phyloP scores from a whole-genome alignment of 1,140 invertebrate genomes.

The Paraescarpia echinospica region DNA sequence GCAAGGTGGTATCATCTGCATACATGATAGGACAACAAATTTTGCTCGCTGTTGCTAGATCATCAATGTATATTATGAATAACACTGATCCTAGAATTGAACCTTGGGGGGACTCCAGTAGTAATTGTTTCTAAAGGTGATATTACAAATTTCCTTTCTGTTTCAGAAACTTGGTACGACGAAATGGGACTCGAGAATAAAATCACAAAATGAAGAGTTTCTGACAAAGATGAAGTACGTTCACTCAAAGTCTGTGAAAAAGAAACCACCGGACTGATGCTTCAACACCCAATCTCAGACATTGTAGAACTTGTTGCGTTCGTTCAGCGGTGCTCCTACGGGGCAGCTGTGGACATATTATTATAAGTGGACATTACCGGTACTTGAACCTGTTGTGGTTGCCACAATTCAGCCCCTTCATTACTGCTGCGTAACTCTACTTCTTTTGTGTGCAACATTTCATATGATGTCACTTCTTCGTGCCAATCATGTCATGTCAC shows the following conservation, averaged over 20 bases:
- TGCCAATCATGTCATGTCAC: not conserved
- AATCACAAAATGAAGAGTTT: not conserved
- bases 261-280: not conserved
- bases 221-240: not conserved
- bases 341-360: not conserved
- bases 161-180: not conserved
- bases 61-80: too few species aligned
- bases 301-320: too few species aligned
- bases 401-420: not conserved
- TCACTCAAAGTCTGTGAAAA: not conserved
- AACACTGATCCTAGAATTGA: too few species aligned
- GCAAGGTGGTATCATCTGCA: too few species aligned
- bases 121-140: too few species aligned
- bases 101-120: too few species aligned
- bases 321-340: too few species aligned
- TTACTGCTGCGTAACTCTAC: not conserved
- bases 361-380: not conserved
- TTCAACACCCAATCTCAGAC: not conserved
- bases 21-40: too few species aligned
- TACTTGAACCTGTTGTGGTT: not conserved
- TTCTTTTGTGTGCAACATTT: not conserved
- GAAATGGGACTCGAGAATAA: not conserved
- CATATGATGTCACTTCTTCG: not conserved
- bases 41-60: too few species aligned
- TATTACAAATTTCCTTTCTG: not conserved